Evolutionary conservation across 2,113 vertebrate species (phyloP).

Genomic region (Tyrannus savana): DNA sequence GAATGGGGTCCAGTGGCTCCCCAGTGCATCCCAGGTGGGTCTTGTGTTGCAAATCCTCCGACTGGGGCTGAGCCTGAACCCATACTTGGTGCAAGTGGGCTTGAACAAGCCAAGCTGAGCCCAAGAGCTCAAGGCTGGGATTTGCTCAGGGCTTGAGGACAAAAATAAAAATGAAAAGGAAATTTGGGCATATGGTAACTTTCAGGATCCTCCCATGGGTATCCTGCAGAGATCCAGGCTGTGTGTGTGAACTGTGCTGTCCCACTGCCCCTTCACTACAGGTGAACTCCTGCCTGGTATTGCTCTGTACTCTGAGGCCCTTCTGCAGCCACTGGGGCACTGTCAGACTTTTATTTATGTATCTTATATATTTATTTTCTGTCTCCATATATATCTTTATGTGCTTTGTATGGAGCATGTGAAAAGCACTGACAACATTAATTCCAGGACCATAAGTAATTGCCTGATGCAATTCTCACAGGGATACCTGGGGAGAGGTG

Average conservation of each 20-base stretch:
- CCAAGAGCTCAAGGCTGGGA: neutral
- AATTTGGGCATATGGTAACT: neutral
- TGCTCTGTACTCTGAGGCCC: neutral
- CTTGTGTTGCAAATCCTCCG: neutral
- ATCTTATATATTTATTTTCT: neutral
- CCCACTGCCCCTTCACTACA: neutral
- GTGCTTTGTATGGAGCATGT: neutral
- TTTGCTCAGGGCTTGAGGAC: neutral
- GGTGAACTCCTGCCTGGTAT: neutral
- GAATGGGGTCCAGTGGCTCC: neutral
- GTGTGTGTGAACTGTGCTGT: neutral
- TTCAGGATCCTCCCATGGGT: accelerated
- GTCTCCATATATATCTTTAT: neutral
- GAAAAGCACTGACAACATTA: neutral
- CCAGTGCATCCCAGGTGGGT: neutral
- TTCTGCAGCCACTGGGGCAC: neutral
- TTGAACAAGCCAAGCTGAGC: neutral
- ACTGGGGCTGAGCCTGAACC: neutral
- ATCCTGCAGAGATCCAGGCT: neutral
- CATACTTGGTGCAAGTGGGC: accelerated
- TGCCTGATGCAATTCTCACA: neutral
- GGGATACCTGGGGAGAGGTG: neutral
- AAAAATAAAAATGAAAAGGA: neutral
- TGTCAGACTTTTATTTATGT: neutral
- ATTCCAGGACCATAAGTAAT: neutral